These are phyloP conservation scores for Ctenopoma multispine DNA, from an alignment of 2,797 vertebrate species.

Conservation along the genomic window DNA sequence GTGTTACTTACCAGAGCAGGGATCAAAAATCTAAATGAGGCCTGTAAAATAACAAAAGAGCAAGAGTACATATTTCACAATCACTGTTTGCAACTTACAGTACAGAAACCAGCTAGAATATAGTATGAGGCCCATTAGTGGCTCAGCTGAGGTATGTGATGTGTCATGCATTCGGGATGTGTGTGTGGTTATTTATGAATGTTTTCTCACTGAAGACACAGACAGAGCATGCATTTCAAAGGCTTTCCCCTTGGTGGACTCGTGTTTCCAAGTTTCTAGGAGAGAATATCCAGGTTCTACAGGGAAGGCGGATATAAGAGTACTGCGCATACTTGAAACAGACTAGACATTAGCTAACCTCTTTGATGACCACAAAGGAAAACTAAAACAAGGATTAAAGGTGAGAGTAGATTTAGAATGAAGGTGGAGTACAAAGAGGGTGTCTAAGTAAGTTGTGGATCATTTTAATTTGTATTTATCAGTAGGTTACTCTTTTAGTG, in stretches of 20 bases:
- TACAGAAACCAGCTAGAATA: slow-evolving; percentile 59
- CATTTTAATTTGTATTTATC: slow-evolving; percentile 28
- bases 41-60: slow-evolving; percentile 59
- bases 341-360: slow-evolving; percentile 61
- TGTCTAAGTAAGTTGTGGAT: slow-evolving; percentile 3
- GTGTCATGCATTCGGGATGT: slow-evolving; percentile 61
- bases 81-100: slow-evolving; percentile 46
- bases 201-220: slow-evolving; percentile 57
- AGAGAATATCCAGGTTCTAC: slow-evolving; percentile 61
- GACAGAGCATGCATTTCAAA: slow-evolving; percentile 73
- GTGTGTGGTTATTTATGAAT: slow-evolving; percentile 69
- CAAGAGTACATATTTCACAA: slow-evolving; percentile 55
- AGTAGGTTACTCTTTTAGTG: neutral
- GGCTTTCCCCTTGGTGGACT: slow-evolving; percentile 63
- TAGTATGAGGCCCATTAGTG: slow-evolving; percentile 59
- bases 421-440: slow-evolving; percentile 16
- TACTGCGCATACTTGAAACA: slow-evolving; percentile 65
- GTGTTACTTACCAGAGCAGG: slow-evolving; percentile 51
- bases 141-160: slow-evolving; percentile 53
- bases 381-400: slow-evolving; percentile 23
- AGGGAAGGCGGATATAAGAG: slow-evolving; percentile 41
- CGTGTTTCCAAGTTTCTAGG: slow-evolving; percentile 57
- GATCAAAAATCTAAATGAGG: slow-evolving; percentile 44
- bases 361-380: slow-evolving; percentile 67
- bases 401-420: neutral